phyloP scores from a whole-genome alignment of 2,113 vertebrate genomes.

The Hemiscyllium ocellatum region DNA sequence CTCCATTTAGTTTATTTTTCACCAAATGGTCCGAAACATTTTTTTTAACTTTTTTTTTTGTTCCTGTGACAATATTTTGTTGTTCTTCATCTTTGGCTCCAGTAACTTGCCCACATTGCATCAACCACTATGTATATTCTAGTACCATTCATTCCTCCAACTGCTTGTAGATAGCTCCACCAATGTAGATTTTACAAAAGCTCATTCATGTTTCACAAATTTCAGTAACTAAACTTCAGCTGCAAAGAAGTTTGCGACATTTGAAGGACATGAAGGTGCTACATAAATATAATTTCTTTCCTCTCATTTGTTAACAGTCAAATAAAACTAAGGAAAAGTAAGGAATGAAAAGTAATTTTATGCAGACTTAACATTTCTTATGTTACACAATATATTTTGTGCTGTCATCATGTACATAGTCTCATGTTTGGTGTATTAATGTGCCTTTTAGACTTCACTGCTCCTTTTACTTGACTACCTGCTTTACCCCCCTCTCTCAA shows the following conservation, averaged over 20 bases:
- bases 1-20: not conserved
- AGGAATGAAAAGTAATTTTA: not conserved
- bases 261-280: no score
- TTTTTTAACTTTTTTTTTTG: not conserved
- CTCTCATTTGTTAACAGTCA: not conserved
- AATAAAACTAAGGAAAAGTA: not conserved
- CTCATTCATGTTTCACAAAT: no score
- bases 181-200: not conserved
- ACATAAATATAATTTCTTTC: not conserved
- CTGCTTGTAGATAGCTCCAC: not conserved
- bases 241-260: not conserved
- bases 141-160: not conserved
- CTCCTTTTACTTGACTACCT: not conserved
- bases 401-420: not conserved
- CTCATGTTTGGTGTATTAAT: not conserved
- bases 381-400: not conserved
- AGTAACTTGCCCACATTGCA: not conserved
- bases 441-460: not conserved
- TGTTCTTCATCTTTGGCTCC: not conserved
- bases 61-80: not conserved
- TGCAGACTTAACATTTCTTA: not conserved
- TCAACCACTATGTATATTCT: not conserved
- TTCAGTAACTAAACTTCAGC: no score
- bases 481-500: not conserved
- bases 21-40: not conserved